phyloP scores from a whole-genome alignment of 2,888 invertebrate species.

The Chelonus formosanus region DNA sequence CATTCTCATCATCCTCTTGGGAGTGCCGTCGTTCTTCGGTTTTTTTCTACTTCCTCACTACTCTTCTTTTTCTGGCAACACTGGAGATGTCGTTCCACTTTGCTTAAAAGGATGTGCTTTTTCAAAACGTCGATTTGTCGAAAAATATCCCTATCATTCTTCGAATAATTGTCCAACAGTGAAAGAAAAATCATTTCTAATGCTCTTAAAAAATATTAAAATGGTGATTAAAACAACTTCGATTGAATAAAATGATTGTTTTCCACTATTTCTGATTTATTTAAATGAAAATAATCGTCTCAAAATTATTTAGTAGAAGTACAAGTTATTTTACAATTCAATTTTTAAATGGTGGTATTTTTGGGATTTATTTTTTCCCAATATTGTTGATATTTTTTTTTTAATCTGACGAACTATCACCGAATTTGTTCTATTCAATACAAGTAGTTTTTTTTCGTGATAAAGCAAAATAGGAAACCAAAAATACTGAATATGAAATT shows the following conservation, averaged over 20 bases:
- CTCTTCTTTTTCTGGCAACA: conserved; percentile 37
- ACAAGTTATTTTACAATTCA: no score
- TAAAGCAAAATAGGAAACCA: conserved; percentile 49
- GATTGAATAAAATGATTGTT: no score
- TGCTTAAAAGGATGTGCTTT: conserved; percentile 43
- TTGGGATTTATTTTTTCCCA: neutral
- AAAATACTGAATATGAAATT: no score
- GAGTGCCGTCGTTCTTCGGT: neutral
- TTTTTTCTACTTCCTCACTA: conserved; percentile 9
- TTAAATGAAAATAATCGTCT: no score
- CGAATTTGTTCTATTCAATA: conserved; percentile 28
- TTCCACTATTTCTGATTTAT: no score
- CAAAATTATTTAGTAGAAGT: no score
- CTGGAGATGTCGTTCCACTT: conserved; percentile 48
- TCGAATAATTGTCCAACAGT: conserved; percentile 16
- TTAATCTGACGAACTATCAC: conserved; percentile 22
- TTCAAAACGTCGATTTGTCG: conserved; percentile 22
- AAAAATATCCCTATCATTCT: conserved; percentile 25
- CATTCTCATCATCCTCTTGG: conserved; percentile 17
- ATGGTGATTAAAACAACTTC: neutral
- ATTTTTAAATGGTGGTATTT: neutral
- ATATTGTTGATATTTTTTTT: neutral
- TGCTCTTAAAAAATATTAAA: neutral
- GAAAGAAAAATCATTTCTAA: neutral
- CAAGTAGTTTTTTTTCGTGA: conserved; percentile 52